Conservation (phyloP, 2,888 invertebrate genomes). For the Macrophya alboannulata region DNA sequence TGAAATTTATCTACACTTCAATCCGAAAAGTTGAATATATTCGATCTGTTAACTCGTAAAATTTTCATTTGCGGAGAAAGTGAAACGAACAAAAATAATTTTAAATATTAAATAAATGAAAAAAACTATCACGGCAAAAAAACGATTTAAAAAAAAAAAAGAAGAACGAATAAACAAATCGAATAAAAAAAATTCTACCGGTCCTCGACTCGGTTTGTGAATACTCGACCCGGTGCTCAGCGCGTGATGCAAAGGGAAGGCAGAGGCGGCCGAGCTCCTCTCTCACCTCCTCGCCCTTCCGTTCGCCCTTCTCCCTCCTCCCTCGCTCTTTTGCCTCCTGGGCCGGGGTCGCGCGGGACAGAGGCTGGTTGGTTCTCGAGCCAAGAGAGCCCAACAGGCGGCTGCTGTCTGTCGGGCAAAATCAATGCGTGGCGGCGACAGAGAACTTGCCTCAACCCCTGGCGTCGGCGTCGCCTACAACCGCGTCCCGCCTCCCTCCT, state of each 20-base stretch:
- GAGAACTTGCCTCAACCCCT: constrained; percentile 67
- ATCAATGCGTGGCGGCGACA: constrained; percentile 78
- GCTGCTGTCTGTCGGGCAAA: constrained; percentile 77
- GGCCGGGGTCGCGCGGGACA: constrained; percentile 55
- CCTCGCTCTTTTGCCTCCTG: constrained; percentile 22
- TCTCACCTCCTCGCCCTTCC: constrained; percentile 6
- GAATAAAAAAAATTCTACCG: not conserved
- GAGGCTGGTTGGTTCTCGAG: constrained; percentile 70
- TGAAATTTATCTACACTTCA: not conserved
- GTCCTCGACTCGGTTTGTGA: constrained; percentile 28
- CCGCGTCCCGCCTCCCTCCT: constrained; percentile 56
- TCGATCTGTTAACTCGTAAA: too few species aligned
- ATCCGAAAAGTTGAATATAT: not conserved
- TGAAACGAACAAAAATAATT: not conserved
- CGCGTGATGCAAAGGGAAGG: constrained; percentile 35
- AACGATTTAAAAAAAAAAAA: not conserved
- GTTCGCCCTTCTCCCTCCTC: not conserved
- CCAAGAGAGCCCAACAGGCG: constrained; percentile 73
- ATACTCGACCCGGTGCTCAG: constrained; percentile 27
- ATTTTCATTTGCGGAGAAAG: too few species aligned
- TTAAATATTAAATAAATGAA: not conserved
- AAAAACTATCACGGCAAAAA: not conserved
- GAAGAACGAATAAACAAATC: not conserved
- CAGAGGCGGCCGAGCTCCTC: constrained; percentile 32
- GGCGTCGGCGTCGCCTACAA: constrained; percentile 44